phyloP scores from a whole-genome alignment of 2,888 invertebrate species.

The Epirrhoe tristata region DNA sequence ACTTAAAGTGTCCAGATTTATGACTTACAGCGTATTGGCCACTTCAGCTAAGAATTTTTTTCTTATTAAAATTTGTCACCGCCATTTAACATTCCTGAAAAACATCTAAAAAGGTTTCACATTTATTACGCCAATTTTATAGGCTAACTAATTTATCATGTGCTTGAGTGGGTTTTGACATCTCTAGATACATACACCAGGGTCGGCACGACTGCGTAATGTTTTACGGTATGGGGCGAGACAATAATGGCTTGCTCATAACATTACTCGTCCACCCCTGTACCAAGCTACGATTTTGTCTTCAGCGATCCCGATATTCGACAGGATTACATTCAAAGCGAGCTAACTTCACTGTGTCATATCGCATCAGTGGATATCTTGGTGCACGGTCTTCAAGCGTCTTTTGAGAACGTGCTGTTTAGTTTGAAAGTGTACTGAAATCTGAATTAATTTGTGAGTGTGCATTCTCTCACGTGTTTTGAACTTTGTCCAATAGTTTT shows the following conservation, averaged over 20 bases:
- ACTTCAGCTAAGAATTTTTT: constrained; percentile 22
- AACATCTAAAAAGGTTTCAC: constrained; percentile 1
- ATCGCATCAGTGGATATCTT: constrained; percentile 44
- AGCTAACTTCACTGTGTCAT: constrained; percentile 26
- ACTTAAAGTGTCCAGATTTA: constrained; percentile 67
- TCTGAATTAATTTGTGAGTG: constrained; percentile 63
- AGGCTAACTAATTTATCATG: constrained; percentile 37
- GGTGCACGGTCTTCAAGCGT: constrained; percentile 65
- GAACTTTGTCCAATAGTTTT: constrained; percentile 31
- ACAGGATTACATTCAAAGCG: constrained; percentile 38
- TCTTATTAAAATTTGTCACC: constrained; percentile 9
- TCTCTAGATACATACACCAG: constrained; percentile 70
- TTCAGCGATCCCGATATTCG: constrained; percentile 59
- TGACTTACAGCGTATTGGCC: constrained; percentile 46
- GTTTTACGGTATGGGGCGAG: constrained; percentile 85
- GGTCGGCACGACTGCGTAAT: constrained; percentile 81
- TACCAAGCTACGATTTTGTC: constrained; percentile 69
- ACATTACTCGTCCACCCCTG: constrained; percentile 83
- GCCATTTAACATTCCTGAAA: constrained; percentile 3
- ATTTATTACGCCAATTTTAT: constrained; percentile 6
- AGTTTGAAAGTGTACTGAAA: constrained; percentile 65
- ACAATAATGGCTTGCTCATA: constrained; percentile 86
- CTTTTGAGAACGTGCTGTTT: constrained; percentile 66
- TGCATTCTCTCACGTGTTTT: constrained; percentile 55
- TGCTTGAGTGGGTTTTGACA: constrained; percentile 64